phyloP scores from a whole-genome alignment of 2,113 vertebrate genomes.

The Cyanistes caeruleus region DNA sequence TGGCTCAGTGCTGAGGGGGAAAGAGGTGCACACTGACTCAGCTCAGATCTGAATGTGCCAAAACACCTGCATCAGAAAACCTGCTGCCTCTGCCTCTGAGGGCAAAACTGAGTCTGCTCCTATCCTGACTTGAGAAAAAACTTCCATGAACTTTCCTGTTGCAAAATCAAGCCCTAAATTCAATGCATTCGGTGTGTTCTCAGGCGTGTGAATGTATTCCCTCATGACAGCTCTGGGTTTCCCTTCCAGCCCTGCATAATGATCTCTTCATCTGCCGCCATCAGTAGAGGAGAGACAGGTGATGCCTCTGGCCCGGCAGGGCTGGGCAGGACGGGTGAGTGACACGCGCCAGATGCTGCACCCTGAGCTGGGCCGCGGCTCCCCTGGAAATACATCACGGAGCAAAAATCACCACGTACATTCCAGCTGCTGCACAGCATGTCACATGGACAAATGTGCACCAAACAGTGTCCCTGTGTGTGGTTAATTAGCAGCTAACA shows the following conservation, averaged over 20 bases:
- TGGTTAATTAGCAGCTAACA: background rate
- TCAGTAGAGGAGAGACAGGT: slow-evolving; percentile 71
- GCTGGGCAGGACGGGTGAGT: slow-evolving; percentile 55
- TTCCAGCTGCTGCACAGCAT: slow-evolving; percentile 43
- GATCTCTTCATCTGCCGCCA: slow-evolving; percentile 64
- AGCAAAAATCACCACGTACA: background rate
- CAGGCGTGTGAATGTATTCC: background rate
- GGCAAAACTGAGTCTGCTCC: background rate
- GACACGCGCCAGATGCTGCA: slow-evolving; percentile 71
- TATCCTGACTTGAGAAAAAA: rapidly evolving
- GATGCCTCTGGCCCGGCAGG: slow-evolving; percentile 27
- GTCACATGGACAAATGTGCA: background rate
- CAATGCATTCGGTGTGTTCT: background rate
- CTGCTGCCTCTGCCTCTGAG: background rate
- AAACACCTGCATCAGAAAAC: background rate
- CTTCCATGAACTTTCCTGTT: background rate
- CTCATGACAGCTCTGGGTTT: background rate
- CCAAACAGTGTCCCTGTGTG: background rate
- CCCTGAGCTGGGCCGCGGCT: slow-evolving; percentile 34
- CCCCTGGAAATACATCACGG: slow-evolving; percentile 46
- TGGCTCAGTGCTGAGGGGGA: background rate
- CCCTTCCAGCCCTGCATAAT: slow-evolving; percentile 22
- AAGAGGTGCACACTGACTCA: background rate
- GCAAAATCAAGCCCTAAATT: background rate
- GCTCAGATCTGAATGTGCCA: background rate